phyloP scores from a whole-genome alignment of 37 sponge, comb jelly and placozoan genomes.

The Sycon ciliatum region DNA sequence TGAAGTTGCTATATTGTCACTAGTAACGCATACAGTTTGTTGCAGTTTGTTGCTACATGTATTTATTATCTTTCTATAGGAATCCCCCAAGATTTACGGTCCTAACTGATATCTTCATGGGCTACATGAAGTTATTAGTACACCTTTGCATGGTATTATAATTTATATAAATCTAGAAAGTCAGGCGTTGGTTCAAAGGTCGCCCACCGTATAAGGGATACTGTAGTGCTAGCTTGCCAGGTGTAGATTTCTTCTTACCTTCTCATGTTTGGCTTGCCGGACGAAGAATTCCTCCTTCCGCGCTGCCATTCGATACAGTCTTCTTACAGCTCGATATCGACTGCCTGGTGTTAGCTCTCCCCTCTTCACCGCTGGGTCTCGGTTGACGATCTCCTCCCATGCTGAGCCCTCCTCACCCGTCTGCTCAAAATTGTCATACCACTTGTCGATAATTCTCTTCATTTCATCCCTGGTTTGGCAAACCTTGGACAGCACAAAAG shows the following conservation, averaged over 20 bases:
- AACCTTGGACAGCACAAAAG: too few species aligned
- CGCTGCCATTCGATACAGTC: conserved; percentile 39
- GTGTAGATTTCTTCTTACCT: too few species aligned
- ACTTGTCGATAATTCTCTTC: conserved; percentile 10
- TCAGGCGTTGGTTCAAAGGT: too few species aligned
- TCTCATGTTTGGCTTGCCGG: conserved; percentile 30
- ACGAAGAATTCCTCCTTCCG: conserved; percentile 19
- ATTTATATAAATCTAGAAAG: too few species aligned
- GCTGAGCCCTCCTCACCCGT: conserved; percentile 29
- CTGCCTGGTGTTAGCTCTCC: conserved; percentile 19
- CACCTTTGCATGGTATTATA: too few species aligned
- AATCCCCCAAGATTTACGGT: too few species aligned
- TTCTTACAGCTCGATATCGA: conserved; percentile 29
- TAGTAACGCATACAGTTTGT: neutral
- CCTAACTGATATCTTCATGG: too few species aligned
- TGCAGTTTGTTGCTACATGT: neutral
- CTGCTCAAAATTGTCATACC: conserved; percentile 27
- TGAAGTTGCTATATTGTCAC: neutral
- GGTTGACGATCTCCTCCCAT: conserved; percentile 52
- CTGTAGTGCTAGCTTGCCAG: too few species aligned
- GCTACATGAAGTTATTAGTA: too few species aligned
- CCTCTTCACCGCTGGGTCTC: conserved; percentile 36
- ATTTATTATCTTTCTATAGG: neutral
- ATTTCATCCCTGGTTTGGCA: conserved; percentile 18
- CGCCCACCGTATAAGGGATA: too few species aligned